These are phyloP conservation scores for Tetraneura akinire DNA, from an alignment of 1,140 invertebrate species.

Conservation along the genomic window DNA sequence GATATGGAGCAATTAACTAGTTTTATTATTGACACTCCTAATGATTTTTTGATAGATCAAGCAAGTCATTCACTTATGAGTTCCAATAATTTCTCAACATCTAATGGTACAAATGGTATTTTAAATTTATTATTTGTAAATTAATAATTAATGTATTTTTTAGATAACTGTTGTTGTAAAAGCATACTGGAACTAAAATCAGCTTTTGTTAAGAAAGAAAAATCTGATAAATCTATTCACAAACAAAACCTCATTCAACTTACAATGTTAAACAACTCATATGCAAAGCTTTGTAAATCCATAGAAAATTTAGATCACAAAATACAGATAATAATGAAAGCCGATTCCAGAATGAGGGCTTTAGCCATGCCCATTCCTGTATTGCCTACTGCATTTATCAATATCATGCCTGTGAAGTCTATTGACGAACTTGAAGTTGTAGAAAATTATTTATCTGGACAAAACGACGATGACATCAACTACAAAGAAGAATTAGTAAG, in stretches of 20 bases:
- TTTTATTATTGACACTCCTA: not conserved
- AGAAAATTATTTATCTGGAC: not conserved
- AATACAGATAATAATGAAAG: not conserved
- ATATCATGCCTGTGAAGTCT: not conserved
- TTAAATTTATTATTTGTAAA: not conserved
- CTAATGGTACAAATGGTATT: not conserved
- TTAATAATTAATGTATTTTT: not conserved
- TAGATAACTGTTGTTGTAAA: not conserved
- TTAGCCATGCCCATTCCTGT: not conserved
- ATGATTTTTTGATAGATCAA: not conserved
- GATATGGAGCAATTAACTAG: not conserved
- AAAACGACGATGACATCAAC: not conserved
- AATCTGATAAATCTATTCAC: not conserved
- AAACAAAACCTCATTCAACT: not conserved
- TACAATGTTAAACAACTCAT: not conserved
- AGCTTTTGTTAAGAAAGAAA: not conserved
- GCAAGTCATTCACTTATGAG: too few species aligned
- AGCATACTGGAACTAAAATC: not conserved
- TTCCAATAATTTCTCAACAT: not conserved
- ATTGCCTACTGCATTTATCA: not conserved
- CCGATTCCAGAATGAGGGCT: not conserved
- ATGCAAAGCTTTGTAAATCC: not conserved
- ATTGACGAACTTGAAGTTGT: not conserved
- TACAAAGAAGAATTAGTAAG: conserved; percentile 12
- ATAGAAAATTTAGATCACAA: not conserved